A percentile compares a stretch with the other conserved stretches of the same genome.
These are phyloP conservation scores for Agapornis canus DNA, from an alignment of 2,797 vertebrate species.

Conservation along the genomic window DNA sequence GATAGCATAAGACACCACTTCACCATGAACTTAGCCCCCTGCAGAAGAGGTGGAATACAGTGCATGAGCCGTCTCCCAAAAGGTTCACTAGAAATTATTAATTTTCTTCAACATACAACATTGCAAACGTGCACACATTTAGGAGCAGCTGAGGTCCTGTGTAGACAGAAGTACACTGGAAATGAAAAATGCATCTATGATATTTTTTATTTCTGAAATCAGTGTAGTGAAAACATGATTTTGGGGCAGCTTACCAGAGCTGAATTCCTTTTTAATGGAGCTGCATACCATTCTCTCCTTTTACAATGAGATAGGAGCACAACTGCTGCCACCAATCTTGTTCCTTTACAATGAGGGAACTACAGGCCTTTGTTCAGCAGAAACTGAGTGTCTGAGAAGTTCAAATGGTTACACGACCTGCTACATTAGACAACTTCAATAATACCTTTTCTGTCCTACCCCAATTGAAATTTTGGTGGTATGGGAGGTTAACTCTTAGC, in stretches of 20 bases:
- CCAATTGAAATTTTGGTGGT: background rate
- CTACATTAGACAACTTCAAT: background rate
- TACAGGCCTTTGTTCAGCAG: background rate
- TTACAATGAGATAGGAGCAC: background rate
- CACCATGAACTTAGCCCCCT: background rate
- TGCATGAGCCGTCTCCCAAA: background rate
- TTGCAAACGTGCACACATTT: background rate
- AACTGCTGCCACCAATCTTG: background rate
- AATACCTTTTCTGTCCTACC: background rate
- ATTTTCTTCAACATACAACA: background rate
- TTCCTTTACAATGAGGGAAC: background rate
- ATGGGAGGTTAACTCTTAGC: background rate
- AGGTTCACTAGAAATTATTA: background rate
- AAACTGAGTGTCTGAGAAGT: background rate
- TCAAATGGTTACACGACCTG: background rate
- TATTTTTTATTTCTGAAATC: background rate
- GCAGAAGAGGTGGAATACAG: background rate
- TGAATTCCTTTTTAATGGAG: background rate
- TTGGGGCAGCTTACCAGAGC: background rate
- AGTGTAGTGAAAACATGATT: background rate
- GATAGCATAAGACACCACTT: background rate
- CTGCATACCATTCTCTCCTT: background rate
- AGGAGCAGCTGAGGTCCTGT: background rate
- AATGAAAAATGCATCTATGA: background rate
- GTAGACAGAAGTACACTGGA: background rate